These are phyloP conservation scores for Lipotes vexillifer DNA, from an alignment of 2,113 vertebrate species.

Conservation along the genomic window DNA sequence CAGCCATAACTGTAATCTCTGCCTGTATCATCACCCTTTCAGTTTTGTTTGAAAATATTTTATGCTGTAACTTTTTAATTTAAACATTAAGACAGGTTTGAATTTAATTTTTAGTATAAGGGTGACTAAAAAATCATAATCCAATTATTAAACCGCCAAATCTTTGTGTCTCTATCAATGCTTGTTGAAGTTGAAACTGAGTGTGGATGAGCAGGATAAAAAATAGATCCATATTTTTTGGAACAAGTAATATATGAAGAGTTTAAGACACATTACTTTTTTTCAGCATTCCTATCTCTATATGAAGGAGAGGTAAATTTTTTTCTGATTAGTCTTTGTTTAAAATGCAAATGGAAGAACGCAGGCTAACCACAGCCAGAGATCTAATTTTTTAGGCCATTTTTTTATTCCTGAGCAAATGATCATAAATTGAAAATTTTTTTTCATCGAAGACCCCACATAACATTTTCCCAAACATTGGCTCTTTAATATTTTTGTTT, in stretches of 20 bases:
- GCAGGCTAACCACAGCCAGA: background rate
- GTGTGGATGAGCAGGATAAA: background rate
- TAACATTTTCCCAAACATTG: background rate
- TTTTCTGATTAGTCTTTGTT: background rate
- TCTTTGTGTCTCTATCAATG: background rate
- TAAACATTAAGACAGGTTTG: background rate
- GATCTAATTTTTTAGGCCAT: background rate
- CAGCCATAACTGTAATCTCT: background rate
- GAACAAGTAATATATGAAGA: background rate
- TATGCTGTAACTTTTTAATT: background rate
- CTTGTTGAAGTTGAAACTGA: background rate
- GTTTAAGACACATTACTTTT: background rate
- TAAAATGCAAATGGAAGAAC: background rate
- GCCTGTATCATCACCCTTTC: background rate
- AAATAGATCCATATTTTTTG: background rate
- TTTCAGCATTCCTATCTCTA: background rate
- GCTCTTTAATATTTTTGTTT: background rate
- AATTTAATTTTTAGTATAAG: background rate
- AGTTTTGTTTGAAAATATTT: background rate
- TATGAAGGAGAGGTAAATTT: background rate
- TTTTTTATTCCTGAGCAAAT: background rate
- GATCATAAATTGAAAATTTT: background rate
- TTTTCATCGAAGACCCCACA: background rate
- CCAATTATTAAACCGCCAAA: background rate
- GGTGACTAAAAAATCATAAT: background rate